These are phyloP conservation scores for Microctonus hyperodae DNA, from an alignment of 2,888 invertebrate species.

Conservation along the genomic window DNA sequence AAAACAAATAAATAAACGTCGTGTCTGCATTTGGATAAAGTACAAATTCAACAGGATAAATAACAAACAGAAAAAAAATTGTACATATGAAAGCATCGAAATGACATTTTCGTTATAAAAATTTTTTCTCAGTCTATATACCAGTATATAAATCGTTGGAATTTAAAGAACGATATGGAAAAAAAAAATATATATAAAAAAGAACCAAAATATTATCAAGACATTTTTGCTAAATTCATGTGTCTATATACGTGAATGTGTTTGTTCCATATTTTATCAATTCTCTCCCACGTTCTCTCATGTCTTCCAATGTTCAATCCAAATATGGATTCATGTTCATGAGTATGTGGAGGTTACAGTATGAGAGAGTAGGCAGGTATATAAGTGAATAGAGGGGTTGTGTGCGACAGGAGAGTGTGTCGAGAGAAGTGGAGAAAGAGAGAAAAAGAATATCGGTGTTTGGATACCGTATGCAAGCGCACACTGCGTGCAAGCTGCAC, in stretches of 20 bases:
- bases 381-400: neutral
- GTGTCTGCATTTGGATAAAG: no score
- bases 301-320: conserved; percentile 19
- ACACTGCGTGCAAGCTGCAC: conserved; percentile 40
- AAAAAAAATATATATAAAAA: no score
- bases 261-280: neutral
- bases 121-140: neutral
- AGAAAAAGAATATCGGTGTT: conserved; percentile 11
- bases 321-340: conserved; percentile 23
- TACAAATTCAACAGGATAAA: neutral
- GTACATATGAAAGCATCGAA: no score
- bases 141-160: neutral
- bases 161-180: neutral
- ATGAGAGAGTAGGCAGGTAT: neutral
- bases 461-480: conserved; percentile 26
- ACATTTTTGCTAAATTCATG: neutral
- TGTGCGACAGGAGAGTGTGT: conserved; percentile 13
- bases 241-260: neutral
- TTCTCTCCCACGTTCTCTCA: neutral
- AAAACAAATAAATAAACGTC: no score
- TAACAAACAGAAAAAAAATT: neutral
- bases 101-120: neutral
- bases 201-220: neutral
- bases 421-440: conserved; percentile 5
- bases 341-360: neutral